Percentiles rank a stretch among this genome's conserved stretches.
Evolutionary conservation across 2,888 invertebrate species (phyloP).

Genomic region (Torymus texanus): DNA sequence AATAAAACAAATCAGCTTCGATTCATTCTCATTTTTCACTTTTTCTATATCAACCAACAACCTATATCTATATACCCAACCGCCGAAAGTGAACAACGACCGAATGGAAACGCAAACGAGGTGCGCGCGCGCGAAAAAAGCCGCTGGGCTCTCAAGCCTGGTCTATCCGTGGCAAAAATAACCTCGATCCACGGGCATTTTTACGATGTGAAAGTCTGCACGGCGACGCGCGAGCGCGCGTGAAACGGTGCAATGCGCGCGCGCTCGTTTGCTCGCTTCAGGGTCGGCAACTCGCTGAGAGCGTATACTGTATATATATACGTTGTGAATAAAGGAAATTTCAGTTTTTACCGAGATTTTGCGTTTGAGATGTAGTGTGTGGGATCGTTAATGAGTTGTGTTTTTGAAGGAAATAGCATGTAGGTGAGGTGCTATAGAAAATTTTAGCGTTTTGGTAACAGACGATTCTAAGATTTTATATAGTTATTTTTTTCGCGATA

Average conservation of each 20-base stretch:
- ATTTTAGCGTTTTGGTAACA: too few species aligned
- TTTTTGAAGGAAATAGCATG: too few species aligned
- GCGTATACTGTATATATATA: too few species aligned
- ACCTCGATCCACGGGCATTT: conserved; percentile 53
- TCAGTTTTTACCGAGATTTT: conserved; percentile 1
- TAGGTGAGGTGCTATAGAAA: too few species aligned
- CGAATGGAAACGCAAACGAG: background rate
- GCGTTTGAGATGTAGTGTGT: too few species aligned
- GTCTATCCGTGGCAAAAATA: conserved; percentile 52
- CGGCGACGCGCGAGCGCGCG: conserved; percentile 23
- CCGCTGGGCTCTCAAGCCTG: background rate
- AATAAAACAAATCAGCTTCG: too few species aligned
- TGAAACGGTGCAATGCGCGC: conserved; percentile 39
- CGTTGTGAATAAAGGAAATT: conserved; percentile 25
- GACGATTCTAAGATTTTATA: too few species aligned
- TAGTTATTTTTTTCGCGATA: too few species aligned
- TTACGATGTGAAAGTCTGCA: conserved; percentile 56
- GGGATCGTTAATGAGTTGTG: too few species aligned
- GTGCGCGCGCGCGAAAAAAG: conserved; percentile 14
- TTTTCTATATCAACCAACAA: too few species aligned
- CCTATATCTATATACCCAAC: too few species aligned
- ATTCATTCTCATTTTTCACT: too few species aligned
- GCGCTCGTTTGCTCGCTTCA: conserved; percentile 23
- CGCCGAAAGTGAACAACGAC: background rate
- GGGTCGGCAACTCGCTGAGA: conserved; percentile 14